Evolutionary conservation across 2,888 invertebrate species (phyloP).

Genomic region (Zaprionus bogoriensis): DNA sequence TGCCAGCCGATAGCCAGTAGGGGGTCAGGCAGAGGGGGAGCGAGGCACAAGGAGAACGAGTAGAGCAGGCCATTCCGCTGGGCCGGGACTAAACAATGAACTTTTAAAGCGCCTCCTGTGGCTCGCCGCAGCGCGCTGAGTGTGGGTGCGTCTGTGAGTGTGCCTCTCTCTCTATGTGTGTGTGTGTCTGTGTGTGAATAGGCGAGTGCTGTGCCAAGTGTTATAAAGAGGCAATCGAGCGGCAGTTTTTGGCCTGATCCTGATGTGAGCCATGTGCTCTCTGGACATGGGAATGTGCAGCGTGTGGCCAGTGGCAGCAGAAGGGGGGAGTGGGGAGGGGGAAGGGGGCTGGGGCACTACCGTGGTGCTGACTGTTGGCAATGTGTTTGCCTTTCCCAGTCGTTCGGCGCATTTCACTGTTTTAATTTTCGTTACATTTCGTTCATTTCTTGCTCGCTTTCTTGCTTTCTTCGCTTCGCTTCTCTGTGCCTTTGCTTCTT

Average conservation of each 20-base stretch:
- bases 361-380: too few relatives aligned
- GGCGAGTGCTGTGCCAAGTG: slow-evolving; percentile 55
- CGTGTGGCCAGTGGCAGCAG: not conserved
- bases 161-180: not conserved
- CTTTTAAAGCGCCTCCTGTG: slow-evolving; percentile 59
- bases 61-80: not conserved
- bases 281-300: not conserved
- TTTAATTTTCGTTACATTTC: slow-evolving; percentile 64
- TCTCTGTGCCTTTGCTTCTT: not conserved
- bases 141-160: not conserved
- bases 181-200: slow-evolving; percentile 18
- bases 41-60: not conserved
- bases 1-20: slow-evolving; percentile 2
- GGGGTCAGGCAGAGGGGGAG: not conserved
- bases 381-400: slow-evolving; percentile 22
- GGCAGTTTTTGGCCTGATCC: slow-evolving; percentile 45
- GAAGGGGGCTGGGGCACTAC: not conserved
- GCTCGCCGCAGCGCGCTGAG: slow-evolving; percentile 24
- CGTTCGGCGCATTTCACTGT: slow-evolving; percentile 44
- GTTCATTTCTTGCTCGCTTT: slow-evolving; percentile 35
- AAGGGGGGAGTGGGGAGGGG: not conserved
- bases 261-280: slow-evolving; percentile 33
- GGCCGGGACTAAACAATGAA: slow-evolving; percentile 56
- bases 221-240: slow-evolving; percentile 73
- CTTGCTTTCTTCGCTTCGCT: not conserved